Conservation (phyloP, 2,888 invertebrate genomes). For the Drosophila glabriapex region DNA sequence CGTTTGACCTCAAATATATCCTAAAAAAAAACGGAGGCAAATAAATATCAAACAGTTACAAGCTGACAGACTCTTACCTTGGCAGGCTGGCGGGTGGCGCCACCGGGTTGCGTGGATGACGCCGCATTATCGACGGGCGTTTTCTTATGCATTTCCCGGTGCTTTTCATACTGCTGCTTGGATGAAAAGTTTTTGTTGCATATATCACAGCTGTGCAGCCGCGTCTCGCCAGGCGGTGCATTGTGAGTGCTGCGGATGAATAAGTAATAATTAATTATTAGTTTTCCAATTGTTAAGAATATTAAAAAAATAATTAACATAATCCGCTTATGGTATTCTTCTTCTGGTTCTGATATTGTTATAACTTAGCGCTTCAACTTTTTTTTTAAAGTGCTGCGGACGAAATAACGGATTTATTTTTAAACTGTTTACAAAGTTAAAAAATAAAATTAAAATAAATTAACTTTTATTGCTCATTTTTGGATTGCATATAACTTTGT, state of each 20-base stretch:
- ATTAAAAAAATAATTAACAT: not conserved
- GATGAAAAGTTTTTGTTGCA: slow-evolving; percentile 89
- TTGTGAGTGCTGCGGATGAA: slow-evolving; percentile 78
- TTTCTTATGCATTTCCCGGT: slow-evolving; percentile 87
- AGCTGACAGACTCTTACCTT: not conserved
- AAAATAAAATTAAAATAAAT: not conserved
- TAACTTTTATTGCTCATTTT: not conserved
- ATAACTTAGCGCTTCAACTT: not conserved
- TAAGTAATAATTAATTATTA: not conserved
- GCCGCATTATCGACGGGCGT: slow-evolving; percentile 44
- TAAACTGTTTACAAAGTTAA: not conserved
- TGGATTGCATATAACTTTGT: not conserved
- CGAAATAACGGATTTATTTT: not conserved
- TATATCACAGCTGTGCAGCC: slow-evolving; percentile 88
- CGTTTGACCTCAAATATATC: slow-evolving; percentile 46
- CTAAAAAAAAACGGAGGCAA: slow-evolving; percentile 22
- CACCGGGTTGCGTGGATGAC: slow-evolving; percentile 18
- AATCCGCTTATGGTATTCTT: not conserved
- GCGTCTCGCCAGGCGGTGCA: slow-evolving; percentile 79
- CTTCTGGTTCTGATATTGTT: not conserved
- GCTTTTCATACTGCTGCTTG: slow-evolving; percentile 89
- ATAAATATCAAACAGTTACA: not conserved
- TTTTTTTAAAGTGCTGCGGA: not conserved
- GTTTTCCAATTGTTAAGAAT: not conserved
- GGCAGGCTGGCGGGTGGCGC: slow-evolving; percentile 17